Conservation (phyloP, 2,888 invertebrate genomes). For the Scelioninae gen. 2 region DNA sequence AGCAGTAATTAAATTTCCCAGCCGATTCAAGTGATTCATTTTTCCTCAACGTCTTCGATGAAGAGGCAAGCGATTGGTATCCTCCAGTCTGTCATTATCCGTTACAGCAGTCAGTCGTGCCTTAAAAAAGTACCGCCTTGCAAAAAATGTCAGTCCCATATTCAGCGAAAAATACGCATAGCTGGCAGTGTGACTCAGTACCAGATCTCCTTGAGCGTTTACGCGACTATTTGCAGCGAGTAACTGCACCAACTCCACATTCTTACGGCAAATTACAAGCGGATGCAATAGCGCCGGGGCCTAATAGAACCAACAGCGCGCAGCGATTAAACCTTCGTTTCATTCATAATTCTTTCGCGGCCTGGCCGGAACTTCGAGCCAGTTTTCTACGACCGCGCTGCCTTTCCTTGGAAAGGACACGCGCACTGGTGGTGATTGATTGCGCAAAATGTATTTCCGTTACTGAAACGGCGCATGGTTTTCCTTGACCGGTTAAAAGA, state of each 20-base stretch:
- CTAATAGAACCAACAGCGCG: constrained; percentile 52
- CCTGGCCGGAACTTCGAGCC: constrained; percentile 59
- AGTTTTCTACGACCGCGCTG: constrained; percentile 47
- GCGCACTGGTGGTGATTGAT: constrained; percentile 55
- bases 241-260: constrained; percentile 44
- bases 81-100: constrained; percentile 24
- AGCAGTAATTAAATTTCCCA: no score
- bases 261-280: constrained; percentile 50
- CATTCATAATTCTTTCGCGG: constrained; percentile 66
- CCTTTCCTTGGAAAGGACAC: constrained; percentile 68
- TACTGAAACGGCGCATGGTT: constrained; percentile 57
- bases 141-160: constrained; percentile 63
- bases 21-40: no score
- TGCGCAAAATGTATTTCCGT: constrained; percentile 63
- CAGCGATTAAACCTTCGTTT: constrained; percentile 61
- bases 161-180: constrained; percentile 69
- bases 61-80: no score
- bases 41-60: no score
- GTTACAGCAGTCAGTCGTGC: constrained; percentile 28
- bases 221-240: constrained; percentile 51
- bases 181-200: constrained; percentile 70
- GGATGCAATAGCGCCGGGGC: constrained; percentile 53
- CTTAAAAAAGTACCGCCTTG: constrained; percentile 25
- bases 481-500: constrained; percentile 61
- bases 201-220: constrained; percentile 72